A percentile compares a stretch with the other conserved stretches of the same genome.
These are phyloP conservation scores for Aphelenchoides avenae DNA, from an alignment of 1,140 invertebrate species.

Conservation along the genomic window DNA sequence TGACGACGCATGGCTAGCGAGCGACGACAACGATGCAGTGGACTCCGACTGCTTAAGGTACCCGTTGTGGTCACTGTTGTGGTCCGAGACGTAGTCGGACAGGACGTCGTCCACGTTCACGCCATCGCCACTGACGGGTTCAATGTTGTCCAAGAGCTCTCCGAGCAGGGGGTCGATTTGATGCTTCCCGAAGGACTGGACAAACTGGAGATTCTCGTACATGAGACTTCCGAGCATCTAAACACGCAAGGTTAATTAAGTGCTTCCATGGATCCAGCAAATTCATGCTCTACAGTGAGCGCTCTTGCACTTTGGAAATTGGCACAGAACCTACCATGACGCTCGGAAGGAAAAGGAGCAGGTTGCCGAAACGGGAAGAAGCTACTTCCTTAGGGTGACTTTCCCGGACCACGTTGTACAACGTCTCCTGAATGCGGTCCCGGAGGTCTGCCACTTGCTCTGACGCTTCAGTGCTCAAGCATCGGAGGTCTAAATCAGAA, in stretches of 20 bases:
- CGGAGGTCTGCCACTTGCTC: constrained; percentile 56
- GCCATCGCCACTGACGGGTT: constrained; percentile 36
- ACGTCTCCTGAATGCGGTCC: constrained; percentile 55
- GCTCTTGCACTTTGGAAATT: no score
- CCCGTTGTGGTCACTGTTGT: constrained; percentile 1
- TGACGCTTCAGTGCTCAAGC: constrained; percentile 45
- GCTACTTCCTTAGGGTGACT: constrained; percentile 59
- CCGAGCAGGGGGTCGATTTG: constrained; percentile 49
- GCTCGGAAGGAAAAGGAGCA: constrained; percentile 52
- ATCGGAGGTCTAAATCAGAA: constrained; percentile 41
- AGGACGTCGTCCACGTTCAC: constrained; percentile 31
- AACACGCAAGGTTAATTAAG: constrained; percentile 7
- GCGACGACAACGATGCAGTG: constrained; percentile 38
- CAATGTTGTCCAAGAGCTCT: constrained; percentile 49
- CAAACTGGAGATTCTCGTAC: constrained; percentile 55
- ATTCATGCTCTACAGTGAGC: no score
- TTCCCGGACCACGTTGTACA: constrained; percentile 59
- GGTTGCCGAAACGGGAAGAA: constrained; percentile 55
- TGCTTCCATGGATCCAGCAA: no score
- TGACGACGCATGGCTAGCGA: constrained; percentile 29
- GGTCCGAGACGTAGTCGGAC: neutral
- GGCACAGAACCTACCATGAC: constrained; percentile 44
- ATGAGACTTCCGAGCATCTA: constrained; percentile 51
- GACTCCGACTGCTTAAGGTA: constrained; percentile 40
- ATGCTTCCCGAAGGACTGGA: constrained; percentile 53